phyloP scores from a whole-genome alignment of 1,140 invertebrate genomes.

The Solen grandis region DNA sequence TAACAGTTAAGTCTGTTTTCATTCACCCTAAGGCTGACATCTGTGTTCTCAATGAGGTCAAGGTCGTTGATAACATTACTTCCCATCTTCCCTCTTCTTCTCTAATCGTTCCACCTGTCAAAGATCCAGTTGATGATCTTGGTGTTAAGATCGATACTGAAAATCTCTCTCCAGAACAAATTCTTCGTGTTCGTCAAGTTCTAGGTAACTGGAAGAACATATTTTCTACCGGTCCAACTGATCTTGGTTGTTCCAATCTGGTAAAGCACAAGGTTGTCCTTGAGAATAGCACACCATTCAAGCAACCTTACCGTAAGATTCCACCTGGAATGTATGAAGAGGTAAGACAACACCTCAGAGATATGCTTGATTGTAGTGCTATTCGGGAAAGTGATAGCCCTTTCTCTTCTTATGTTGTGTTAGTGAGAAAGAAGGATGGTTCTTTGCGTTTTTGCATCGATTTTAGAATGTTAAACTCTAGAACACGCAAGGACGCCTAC shows the following conservation, averaged over 20 bases:
- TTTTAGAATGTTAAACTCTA: neutral
- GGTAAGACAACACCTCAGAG: slow-evolving; percentile 15
- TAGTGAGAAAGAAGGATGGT: slow-evolving; percentile 2
- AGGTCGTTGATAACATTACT: no score
- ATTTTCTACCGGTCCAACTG: slow-evolving; percentile 13
- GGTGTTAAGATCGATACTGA: no score
- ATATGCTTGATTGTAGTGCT: neutral
- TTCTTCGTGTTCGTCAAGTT: no score
- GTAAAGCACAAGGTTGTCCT: slow-evolving; percentile 17
- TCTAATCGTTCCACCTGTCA: no score
- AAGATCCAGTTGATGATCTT: no score
- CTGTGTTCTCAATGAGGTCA: no score
- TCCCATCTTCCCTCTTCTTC: no score
- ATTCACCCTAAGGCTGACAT: no score
- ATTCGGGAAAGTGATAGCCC: slow-evolving; percentile 1
- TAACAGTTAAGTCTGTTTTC: no score
- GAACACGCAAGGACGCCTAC: slow-evolving; percentile 76
- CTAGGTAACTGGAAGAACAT: no score
- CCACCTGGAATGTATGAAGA: slow-evolving; percentile 23
- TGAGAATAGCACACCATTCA: slow-evolving; percentile 12
- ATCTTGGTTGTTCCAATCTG: neutral
- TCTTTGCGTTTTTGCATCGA: neutral
- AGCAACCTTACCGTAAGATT: slow-evolving; percentile 4
- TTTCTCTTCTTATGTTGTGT: slow-evolving; percentile 21
- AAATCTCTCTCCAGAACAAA: no score